These are phyloP conservation scores for Ylistrum balloti DNA, from an alignment of 1,140 invertebrate genomes.

Conservation along the genomic window DNA sequence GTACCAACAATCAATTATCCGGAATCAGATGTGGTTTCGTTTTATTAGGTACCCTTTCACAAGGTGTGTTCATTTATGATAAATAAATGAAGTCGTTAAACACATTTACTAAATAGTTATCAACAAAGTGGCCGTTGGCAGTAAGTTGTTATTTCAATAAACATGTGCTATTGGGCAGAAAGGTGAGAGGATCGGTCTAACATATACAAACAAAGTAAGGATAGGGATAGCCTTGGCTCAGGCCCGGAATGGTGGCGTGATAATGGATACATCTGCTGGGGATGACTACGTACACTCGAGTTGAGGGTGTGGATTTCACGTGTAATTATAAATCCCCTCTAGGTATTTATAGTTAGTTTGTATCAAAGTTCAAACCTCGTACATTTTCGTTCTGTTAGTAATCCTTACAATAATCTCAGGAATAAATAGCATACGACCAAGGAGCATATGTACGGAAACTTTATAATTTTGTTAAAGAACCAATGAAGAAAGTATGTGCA, in stretches of 20 bases:
- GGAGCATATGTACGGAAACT: not conserved
- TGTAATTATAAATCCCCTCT: not conserved
- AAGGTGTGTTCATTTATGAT: conserved; percentile 19
- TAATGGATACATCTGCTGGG: not conserved
- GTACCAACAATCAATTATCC: not conserved
- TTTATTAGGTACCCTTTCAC: not conserved
- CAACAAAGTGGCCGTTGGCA: not conserved
- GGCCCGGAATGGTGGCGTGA: not conserved
- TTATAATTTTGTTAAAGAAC: too few species aligned
- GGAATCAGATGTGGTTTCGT: not conserved
- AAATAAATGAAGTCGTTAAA: conserved; percentile 36
- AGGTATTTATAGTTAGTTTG: conserved; percentile 7
- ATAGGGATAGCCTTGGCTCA: not conserved
- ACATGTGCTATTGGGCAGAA: conserved; percentile 33
- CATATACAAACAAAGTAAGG: conserved; percentile 34
- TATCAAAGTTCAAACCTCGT: conserved; percentile 34
- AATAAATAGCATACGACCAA: not conserved
- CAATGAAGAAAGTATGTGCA: too few species aligned
- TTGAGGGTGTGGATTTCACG: not conserved
- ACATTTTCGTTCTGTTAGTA: conserved; percentile 6
- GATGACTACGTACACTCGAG: not conserved
- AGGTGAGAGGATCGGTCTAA: not conserved
- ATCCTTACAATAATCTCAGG: not conserved
- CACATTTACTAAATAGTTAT: conserved; percentile 34
- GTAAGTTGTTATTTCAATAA: conserved; percentile 40